A percentile compares a stretch with the other conserved stretches of the same genome.
phyloP scores from a whole-genome alignment of 1,140 invertebrate species.

The Penaeus chinensis region DNA sequence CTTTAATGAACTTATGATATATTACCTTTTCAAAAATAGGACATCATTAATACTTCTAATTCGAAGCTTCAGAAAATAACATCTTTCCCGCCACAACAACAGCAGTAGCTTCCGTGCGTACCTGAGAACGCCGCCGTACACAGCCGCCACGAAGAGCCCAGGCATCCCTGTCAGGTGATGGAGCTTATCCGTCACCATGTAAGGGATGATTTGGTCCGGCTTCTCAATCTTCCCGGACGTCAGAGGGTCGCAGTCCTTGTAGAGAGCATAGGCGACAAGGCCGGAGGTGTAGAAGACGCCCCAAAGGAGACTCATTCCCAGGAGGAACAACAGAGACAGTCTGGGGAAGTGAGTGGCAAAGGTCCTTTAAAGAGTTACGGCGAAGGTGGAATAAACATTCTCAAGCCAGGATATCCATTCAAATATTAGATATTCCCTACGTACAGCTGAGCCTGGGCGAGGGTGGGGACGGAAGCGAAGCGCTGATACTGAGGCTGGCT shows the following conservation, averaged over 20 bases:
- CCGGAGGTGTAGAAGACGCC: slow-evolving; percentile 69
- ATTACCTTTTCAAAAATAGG: too few species aligned
- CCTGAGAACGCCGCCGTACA: slow-evolving; percentile 3
- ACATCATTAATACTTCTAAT: too few species aligned
- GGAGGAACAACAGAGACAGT: background rate
- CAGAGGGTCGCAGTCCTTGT: slow-evolving; percentile 84
- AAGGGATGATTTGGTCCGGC: slow-evolving; percentile 71
- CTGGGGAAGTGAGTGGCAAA: background rate
- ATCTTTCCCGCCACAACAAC: too few species aligned
- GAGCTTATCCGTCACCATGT: slow-evolving; percentile 84
- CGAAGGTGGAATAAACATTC: too few species aligned
- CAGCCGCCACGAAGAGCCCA: slow-evolving; percentile 82
- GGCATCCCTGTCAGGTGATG: slow-evolving; percentile 79
- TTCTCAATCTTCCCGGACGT: slow-evolving; percentile 78
- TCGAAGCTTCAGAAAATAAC: too few species aligned
- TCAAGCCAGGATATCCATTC: too few species aligned
- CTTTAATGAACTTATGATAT: too few species aligned
- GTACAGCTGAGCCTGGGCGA: slow-evolving; percentile 5
- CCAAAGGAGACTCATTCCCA: slow-evolving; percentile 5
- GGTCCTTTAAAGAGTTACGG: too few species aligned
- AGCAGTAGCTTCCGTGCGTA: background rate
- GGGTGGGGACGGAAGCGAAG: slow-evolving; percentile 13
- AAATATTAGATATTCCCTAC: background rate
- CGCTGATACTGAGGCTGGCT: slow-evolving; percentile 42
- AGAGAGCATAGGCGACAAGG: slow-evolving; percentile 83